A percentile compares a stretch with the other conserved stretches of the same genome.
Evolutionary conservation across 2,888 invertebrate genomes (phyloP).

Genomic region (Watsonalla binaria): DNA sequence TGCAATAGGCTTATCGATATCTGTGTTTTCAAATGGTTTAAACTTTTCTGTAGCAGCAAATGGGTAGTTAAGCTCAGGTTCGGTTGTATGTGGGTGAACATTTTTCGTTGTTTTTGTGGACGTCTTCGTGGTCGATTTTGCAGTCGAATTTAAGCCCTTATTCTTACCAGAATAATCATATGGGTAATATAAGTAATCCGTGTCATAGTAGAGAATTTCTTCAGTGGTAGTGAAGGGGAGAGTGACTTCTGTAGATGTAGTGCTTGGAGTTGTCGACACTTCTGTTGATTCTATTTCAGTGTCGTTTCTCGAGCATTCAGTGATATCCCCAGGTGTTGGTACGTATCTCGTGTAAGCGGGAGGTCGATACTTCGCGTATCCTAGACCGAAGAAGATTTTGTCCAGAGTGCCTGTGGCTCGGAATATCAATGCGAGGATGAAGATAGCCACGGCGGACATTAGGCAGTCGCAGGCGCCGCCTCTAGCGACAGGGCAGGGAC

Average conservation of each 20-base stretch:
- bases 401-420: conserved; percentile 55
- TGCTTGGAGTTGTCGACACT: neutral
- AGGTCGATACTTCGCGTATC: conserved; percentile 45
- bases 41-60: no score
- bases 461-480: conserved; percentile 57
- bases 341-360: conserved; percentile 26
- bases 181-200: neutral
- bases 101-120: neutral
- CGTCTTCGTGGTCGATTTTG: neutral
- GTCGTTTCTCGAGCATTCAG: conserved; percentile 51
- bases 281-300: conserved; percentile 14
- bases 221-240: neutral
- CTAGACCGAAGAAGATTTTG: conserved; percentile 56
- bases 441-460: conserved; percentile 49
- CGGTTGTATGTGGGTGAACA: no score
- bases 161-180: neutral
- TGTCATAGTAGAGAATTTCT: neutral
- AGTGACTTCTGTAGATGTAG: no score
- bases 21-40: no score
- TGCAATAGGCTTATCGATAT: no score
- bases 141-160: neutral
- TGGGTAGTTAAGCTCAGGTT: no score
- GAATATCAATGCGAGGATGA: conserved; percentile 54
- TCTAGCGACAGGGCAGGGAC: conserved; percentile 49
- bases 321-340: conserved; percentile 49